These are phyloP conservation scores for Ruditapes philippinarum DNA, from an alignment of 1,140 invertebrate species.

Conservation along the genomic window DNA sequence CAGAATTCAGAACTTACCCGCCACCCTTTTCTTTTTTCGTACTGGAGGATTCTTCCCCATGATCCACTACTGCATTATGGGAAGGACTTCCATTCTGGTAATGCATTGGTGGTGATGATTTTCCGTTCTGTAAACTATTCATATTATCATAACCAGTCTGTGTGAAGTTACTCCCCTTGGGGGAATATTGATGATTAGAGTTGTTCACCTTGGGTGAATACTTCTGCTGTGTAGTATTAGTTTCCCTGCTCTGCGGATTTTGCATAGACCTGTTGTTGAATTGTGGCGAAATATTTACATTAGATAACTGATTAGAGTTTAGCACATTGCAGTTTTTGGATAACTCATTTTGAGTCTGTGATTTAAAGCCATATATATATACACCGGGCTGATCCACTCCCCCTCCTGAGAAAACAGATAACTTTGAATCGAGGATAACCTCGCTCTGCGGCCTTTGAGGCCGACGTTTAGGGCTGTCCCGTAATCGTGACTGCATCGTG, in stretches of 20 bases:
- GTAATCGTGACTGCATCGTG: conserved; percentile 19
- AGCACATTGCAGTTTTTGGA: conserved; percentile 8
- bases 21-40: conserved; percentile 40
- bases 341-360: conserved; percentile 62
- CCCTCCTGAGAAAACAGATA: conserved; percentile 16
- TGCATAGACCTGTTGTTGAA: conserved; percentile 48
- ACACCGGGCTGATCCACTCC: conserved; percentile 67
- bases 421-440: conserved; percentile 69
- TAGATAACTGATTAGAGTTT: conserved; percentile 36
- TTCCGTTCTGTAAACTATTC: conserved; percentile 58
- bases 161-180: conserved; percentile 38
- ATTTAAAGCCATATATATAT: conserved; percentile 74
- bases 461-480: conserved; percentile 70
- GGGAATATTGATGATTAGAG: conserved; percentile 23
- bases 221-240: not conserved
- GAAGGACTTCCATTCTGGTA: conserved; percentile 50
- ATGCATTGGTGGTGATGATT: conserved; percentile 39
- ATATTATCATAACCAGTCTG: conserved; percentile 63
- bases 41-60: not conserved
- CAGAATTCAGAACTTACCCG: conserved; percentile 57
- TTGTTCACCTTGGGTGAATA: conserved; percentile 47
- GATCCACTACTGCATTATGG: not conserved
- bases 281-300: conserved; percentile 6
- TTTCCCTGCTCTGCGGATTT: conserved; percentile 44
- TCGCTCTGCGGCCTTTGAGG: conserved; percentile 75